A percentile compares a stretch with the other conserved stretches of the same genome.
phyloP scores from a whole-genome alignment of 2,113 vertebrate genomes.

The Marcusenius ussheri region DNA sequence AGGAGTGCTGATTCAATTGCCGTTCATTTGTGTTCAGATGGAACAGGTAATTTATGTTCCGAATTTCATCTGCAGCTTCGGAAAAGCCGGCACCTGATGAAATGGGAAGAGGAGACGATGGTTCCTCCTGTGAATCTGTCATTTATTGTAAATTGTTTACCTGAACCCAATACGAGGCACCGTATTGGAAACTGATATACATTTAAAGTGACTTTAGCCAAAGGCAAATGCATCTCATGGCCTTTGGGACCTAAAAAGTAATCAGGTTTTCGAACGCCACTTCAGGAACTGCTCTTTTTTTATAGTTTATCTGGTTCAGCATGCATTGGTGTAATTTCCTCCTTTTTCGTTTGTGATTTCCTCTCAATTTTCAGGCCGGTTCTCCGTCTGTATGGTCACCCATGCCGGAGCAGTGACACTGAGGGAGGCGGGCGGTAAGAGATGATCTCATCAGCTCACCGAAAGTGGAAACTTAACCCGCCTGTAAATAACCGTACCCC shows the following conservation, averaged over 20 bases:
- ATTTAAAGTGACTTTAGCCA: conserved; percentile 5
- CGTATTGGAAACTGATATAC: background rate
- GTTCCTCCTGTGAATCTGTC: background rate
- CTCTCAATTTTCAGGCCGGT: background rate
- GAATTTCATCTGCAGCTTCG: background rate
- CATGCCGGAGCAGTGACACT: background rate
- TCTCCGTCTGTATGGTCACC: background rate
- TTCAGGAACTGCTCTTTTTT: background rate
- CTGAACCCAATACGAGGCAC: background rate
- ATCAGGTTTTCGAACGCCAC: background rate
- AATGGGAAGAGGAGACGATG: background rate
- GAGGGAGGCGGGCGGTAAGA: background rate
- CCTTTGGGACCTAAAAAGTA: background rate
- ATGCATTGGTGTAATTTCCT: background rate
- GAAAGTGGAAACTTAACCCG: background rate
- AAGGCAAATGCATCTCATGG: background rate
- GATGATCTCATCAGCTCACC: background rate
- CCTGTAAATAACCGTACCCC: background rate
- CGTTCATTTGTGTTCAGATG: background rate
- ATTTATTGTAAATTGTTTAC: conserved; percentile 14
- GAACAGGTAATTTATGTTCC: background rate
- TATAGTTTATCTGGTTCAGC: background rate
- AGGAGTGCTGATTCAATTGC: conserved; percentile 2
- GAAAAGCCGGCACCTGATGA: background rate
- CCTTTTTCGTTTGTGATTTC: background rate